Conservation (phyloP, 2,113 vertebrate genomes). For the Phyllostomus discolor region DNA sequence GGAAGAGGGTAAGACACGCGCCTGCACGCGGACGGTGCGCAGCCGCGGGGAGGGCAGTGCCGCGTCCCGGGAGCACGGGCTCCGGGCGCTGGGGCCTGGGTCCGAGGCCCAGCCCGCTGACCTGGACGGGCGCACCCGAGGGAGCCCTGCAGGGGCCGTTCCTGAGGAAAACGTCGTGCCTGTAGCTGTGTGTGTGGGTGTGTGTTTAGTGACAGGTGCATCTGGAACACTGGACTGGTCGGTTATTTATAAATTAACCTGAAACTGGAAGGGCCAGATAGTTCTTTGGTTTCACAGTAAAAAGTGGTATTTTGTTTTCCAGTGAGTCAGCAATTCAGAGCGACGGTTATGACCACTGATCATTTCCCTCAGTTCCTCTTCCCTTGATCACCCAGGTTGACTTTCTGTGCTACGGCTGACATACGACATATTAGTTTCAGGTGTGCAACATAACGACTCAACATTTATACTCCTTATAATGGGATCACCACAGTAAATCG, state of each 20-base stretch:
- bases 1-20: constrained; percentile 90
- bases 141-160: background rate
- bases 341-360: background rate
- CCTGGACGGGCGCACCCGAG: too few species aligned
- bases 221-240: background rate
- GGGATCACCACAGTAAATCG: background rate
- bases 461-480: background rate
- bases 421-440: background rate
- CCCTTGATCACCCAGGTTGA: background rate
- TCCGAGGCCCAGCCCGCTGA: too few species aligned
- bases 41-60: background rate
- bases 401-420: background rate
- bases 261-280: background rate
- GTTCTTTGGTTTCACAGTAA: background rate
- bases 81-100: background rate
- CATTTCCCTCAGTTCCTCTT: background rate
- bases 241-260: background rate
- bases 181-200: background rate
- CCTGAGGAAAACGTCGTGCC: background rate
- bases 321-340: background rate
- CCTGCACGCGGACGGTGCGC: too few species aligned
- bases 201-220: background rate
- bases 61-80: too few species aligned
- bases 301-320: constrained; percentile 1
- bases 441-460: background rate